phyloP scores from a whole-genome alignment of 2,888 invertebrate genomes.

The Xiphydria camelus region DNA sequence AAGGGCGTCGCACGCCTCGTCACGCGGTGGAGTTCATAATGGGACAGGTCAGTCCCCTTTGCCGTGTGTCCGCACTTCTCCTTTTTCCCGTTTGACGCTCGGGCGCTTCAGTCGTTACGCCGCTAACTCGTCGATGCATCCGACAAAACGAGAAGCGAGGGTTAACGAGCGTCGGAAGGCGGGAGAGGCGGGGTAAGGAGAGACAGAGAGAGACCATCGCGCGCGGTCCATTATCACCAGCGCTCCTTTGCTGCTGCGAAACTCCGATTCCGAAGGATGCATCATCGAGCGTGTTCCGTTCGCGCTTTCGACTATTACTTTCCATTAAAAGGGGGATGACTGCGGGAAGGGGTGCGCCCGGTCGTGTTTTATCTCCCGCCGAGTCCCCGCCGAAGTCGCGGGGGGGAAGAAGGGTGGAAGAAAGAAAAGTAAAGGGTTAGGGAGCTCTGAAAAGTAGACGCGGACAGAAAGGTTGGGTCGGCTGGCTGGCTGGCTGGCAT shows the following conservation, averaged over 20 bases:
- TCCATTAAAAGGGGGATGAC: constrained; percentile 16
- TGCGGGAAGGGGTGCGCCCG: neutral
- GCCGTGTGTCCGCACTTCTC: too few relatives aligned
- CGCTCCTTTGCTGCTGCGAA: too few relatives aligned
- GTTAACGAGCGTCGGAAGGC: neutral
- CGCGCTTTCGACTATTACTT: constrained; percentile 33
- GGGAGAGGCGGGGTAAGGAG: neutral
- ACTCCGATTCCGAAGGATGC: constrained; percentile 37
- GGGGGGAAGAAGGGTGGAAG: constrained; percentile 4
- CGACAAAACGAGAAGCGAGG: too few relatives aligned
- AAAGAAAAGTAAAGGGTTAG: constrained; percentile 10
- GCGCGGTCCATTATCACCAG: too few relatives aligned
- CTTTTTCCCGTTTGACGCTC: too few relatives aligned
- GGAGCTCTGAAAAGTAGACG: constrained; percentile 9
- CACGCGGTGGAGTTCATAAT: too few relatives aligned
- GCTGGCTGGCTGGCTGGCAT: constrained; percentile 12
- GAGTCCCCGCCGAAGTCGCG: neutral
- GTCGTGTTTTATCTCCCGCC: constrained; percentile 7
- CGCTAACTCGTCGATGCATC: too few relatives aligned
- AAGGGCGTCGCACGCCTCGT: too few relatives aligned
- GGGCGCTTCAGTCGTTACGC: too few relatives aligned
- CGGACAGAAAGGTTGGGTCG: constrained; percentile 22
- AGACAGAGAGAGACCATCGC: neutral
- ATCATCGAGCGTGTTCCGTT: constrained; percentile 29
- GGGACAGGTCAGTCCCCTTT: too few relatives aligned